Conservation (phyloP, 1,140 invertebrate species). For the Pomacea maculata region DNA sequence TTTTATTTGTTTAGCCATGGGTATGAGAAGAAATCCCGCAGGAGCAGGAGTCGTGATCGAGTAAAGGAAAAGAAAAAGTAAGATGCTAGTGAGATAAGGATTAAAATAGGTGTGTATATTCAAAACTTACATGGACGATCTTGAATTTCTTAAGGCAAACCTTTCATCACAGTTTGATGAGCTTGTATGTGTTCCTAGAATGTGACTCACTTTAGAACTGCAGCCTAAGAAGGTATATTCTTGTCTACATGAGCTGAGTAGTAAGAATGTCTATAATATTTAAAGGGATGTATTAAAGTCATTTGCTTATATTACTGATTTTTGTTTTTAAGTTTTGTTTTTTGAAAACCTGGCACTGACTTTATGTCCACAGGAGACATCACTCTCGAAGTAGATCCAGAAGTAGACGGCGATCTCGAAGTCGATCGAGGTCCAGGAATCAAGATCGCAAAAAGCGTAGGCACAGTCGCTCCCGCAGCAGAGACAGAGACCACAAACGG, state of each 20-base stretch:
- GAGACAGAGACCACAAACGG: conserved; percentile 58
- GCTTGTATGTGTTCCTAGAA: no score
- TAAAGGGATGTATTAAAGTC: no score
- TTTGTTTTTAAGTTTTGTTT: background rate
- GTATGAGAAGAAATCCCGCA: conserved; percentile 20
- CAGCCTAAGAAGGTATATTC: no score
- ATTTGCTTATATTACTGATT: background rate
- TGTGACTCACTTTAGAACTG: no score
- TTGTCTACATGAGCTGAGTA: no score
- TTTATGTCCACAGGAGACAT: conserved; percentile 26
- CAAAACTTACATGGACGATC: no score
- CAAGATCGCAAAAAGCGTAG: conserved; percentile 59
- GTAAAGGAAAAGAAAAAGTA: conserved; percentile 21
- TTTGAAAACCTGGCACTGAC: conserved; percentile 9
- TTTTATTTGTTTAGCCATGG: background rate
- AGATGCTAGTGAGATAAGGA: background rate
- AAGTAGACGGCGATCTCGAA: conserved; percentile 43
- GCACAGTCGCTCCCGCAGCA: conserved; percentile 36
- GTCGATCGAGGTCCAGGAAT: conserved; percentile 58
- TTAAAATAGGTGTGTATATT: no score
- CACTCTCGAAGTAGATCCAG: conserved; percentile 23
- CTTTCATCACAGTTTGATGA: no score
- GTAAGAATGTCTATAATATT: no score
- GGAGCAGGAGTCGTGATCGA: conserved; percentile 61
- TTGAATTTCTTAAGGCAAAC: no score